These are phyloP conservation scores for Agriopis leucophaearia DNA, from an alignment of 2,888 invertebrate genomes.

Conservation along the genomic window DNA sequence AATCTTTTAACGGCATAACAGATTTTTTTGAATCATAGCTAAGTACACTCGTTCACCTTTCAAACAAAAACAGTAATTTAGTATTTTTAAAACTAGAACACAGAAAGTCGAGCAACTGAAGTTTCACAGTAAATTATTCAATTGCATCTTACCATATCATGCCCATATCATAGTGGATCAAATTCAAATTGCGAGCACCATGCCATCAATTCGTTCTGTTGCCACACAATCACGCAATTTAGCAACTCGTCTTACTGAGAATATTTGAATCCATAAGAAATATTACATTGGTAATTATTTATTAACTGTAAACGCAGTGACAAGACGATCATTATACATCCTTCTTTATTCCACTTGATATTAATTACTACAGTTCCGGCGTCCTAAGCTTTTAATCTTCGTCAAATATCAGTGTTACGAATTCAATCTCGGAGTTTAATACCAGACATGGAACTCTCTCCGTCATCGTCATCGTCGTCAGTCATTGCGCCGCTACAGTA, in stretches of 20 bases:
- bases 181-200: slow-evolving; percentile 36
- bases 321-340: neutral
- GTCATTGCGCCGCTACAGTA: too few species aligned
- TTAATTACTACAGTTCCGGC: too few species aligned
- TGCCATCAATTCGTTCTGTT: slow-evolving; percentile 40
- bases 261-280: slow-evolving; percentile 5
- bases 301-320: neutral
- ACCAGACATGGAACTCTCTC: too few species aligned
- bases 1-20: too few species aligned
- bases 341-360: too few species aligned
- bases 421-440: too few species aligned
- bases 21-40: too few species aligned
- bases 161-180: slow-evolving; percentile 41
- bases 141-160: slow-evolving; percentile 9
- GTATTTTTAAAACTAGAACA: neutral
- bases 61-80: too few species aligned
- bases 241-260: slow-evolving; percentile 44
- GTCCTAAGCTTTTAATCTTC: too few species aligned
- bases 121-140: slow-evolving; percentile 8
- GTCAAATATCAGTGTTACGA: too few species aligned
- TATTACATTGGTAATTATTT: slow-evolving; percentile 6
- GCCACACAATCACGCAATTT: slow-evolving; percentile 53
- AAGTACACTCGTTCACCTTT: too few species aligned
- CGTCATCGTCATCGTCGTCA: too few species aligned
- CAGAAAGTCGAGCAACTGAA: neutral